These are phyloP conservation scores for Colius striatus DNA, from an alignment of 2,113 vertebrate species.

Conservation along the genomic window DNA sequence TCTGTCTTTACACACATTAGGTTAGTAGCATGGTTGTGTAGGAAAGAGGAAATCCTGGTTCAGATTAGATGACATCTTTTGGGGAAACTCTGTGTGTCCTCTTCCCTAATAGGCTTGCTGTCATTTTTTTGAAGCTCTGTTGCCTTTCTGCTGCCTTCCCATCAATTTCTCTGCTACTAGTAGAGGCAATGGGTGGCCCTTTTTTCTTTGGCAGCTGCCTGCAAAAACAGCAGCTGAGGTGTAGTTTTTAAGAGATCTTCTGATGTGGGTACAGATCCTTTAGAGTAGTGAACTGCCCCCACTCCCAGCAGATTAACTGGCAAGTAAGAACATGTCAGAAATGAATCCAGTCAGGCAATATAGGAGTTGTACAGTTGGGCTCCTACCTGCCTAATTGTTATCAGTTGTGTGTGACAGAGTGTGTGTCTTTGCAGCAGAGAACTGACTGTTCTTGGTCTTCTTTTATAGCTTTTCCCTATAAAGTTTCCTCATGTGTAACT, in stretches of 20 bases:
- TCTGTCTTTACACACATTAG: background rate
- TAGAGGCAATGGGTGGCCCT: background rate
- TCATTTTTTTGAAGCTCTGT: background rate
- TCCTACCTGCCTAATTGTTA: background rate
- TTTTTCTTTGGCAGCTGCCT: background rate
- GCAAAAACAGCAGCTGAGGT: background rate
- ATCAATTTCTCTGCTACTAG: background rate
- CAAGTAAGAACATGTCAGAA: background rate
- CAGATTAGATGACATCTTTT: background rate
- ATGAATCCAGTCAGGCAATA: background rate
- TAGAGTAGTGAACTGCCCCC: background rate
- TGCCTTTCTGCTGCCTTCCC: background rate
- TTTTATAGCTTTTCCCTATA: background rate
- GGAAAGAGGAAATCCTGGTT: background rate
- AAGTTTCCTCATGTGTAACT: background rate
- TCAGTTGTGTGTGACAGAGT: background rate
- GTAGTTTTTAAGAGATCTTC: background rate
- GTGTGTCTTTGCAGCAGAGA: background rate
- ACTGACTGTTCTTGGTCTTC: background rate
- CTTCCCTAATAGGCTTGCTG: background rate
- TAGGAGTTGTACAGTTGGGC: background rate
- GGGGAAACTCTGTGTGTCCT: background rate
- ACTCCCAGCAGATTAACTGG: background rate
- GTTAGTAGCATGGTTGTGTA: background rate
- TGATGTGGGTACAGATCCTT: background rate